Percentiles rank a stretch among this genome's conserved stretches.
Conservation (phyloP, 1,140 invertebrate genomes). For the Matsumurasca onukii region DNA sequence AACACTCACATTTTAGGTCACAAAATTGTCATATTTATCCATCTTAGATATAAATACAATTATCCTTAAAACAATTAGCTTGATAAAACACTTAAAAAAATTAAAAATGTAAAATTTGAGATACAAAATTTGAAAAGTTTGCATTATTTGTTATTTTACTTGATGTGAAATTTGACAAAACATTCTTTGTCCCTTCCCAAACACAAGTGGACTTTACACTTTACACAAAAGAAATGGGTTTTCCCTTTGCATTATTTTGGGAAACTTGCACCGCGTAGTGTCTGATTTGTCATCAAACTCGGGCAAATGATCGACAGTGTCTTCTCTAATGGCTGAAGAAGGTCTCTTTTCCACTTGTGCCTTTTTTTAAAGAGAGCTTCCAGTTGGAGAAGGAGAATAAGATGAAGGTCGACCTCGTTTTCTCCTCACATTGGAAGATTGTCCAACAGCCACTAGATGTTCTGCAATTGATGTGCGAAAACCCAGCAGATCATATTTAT, state of each 20-base stretch:
- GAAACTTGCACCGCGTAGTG: constrained; percentile 31
- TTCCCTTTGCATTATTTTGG: constrained; percentile 29
- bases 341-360: constrained; percentile 21
- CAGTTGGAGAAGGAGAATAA: neutral
- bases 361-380: neutral
- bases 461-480: constrained; percentile 3
- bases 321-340: constrained; percentile 1
- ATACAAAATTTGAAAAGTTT: too few relatives aligned
- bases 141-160: too few relatives aligned
- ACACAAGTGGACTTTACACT: constrained; percentile 34
- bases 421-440: neutral
- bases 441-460: neutral
- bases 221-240: constrained; percentile 29
- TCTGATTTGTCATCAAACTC: constrained; percentile 30
- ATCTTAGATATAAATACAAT: too few relatives aligned
- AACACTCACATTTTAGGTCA: too few relatives aligned
- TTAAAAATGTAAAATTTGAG: too few relatives aligned
- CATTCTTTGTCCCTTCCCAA: neutral
- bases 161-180: too few relatives aligned
- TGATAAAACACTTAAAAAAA: too few relatives aligned
- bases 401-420: constrained; percentile 1
- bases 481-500: constrained; percentile 1
- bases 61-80: too few relatives aligned
- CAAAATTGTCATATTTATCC: too few relatives aligned
- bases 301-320: constrained; percentile 33